Percentiles rank a stretch among this genome's conserved stretches.
Conservation (phyloP, 1,140 invertebrate genomes). For the Nixonia krombeini region DNA sequence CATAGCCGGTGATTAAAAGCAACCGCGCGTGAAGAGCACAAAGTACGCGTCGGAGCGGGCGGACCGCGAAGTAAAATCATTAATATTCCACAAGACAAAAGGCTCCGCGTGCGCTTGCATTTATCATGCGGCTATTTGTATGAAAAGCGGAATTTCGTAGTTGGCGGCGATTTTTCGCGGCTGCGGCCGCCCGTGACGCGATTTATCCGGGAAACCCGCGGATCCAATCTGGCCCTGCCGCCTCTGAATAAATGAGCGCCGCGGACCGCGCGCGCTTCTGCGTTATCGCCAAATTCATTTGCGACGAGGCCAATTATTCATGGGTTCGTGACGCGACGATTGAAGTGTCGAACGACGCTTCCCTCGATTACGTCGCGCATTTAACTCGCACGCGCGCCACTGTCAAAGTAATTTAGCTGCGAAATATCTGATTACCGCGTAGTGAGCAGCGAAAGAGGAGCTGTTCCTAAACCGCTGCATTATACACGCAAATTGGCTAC, state of each 20-base stretch:
- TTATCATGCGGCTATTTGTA: background rate
- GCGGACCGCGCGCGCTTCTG: slow-evolving; percentile 52
- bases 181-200: too few species aligned
- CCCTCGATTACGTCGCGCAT: slow-evolving; percentile 48
- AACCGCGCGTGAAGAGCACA: background rate
- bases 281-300: slow-evolving; percentile 66
- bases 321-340: slow-evolving; percentile 58
- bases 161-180: slow-evolving; percentile 24
- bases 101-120: background rate
- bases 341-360: slow-evolving; percentile 52
- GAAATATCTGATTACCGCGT: slow-evolving; percentile 48
- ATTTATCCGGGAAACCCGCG: slow-evolving; percentile 57
- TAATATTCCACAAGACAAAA: slow-evolving; percentile 1
- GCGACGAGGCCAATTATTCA: slow-evolving; percentile 65
- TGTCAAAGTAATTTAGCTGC: slow-evolving; percentile 49
- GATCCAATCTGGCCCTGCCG: slow-evolving; percentile 47
- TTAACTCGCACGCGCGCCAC: slow-evolving; percentile 50
- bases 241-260: slow-evolving; percentile 63
- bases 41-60: background rate
- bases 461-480: too few species aligned
- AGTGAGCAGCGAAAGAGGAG: slow-evolving; percentile 33
- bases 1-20: background rate
- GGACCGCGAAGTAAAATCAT: too few species aligned
- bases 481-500: too few species aligned
- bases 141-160: slow-evolving; percentile 23